Conservation (phyloP, 2,113 vertebrate species). For the Triplophysa dalaica region DNA sequence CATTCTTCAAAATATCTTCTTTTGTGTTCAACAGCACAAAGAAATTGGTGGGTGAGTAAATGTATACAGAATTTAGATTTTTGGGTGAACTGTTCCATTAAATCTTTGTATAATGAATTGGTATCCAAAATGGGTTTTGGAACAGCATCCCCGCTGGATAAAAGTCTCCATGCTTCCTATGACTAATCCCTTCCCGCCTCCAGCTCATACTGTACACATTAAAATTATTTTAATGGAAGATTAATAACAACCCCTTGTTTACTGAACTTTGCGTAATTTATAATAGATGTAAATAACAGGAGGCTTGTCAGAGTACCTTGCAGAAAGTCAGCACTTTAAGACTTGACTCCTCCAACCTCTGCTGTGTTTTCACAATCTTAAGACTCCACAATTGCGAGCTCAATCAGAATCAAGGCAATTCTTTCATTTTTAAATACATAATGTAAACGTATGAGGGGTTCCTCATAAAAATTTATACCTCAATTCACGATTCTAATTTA, state of each 20-base stretch:
- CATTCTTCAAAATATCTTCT: too few relatives aligned
- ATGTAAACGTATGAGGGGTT: constrained; percentile 92
- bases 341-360: constrained; percentile 57
- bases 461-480: constrained; percentile 97
- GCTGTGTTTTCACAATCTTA: constrained; percentile 79
- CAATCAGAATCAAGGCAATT: constrained; percentile 79
- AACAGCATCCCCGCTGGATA: not conserved
- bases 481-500: constrained; percentile 94
- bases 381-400: constrained; percentile 54
- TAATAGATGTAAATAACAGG: constrained; percentile 20
- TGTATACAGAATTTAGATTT: too few relatives aligned
- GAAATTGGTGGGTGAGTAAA: too few relatives aligned
- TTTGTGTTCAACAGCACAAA: too few relatives aligned
- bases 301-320: constrained; percentile 9
- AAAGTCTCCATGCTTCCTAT: not conserved
- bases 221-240: constrained; percentile 12
- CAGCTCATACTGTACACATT: not conserved
- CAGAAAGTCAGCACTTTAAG: constrained; percentile 45
- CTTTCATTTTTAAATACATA: constrained; percentile 95
- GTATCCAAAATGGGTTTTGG: not conserved
- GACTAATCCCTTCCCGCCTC: not conserved
- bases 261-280: constrained; percentile 20
- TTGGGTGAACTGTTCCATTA: too few relatives aligned
- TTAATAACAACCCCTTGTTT: constrained; percentile 27
- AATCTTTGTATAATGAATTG: not conserved